These are phyloP conservation scores for Martes flavigula DNA, from an alignment of 2,797 vertebrate genomes.

Conservation along the genomic window DNA sequence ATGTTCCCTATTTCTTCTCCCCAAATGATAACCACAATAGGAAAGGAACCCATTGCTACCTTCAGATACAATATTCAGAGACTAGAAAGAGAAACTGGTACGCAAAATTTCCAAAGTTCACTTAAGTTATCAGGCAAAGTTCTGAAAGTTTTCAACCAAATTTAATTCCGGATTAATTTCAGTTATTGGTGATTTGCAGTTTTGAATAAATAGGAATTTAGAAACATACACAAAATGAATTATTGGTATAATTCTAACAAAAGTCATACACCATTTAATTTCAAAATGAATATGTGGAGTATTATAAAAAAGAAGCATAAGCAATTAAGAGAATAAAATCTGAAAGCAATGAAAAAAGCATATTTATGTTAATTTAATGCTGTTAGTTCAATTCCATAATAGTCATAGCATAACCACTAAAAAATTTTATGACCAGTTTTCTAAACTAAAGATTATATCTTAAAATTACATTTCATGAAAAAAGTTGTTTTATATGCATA, in stretches of 20 bases:
- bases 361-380: constrained; percentile 53
- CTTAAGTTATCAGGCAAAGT: background rate
- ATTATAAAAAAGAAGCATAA: constrained; percentile 6
- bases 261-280: background rate
- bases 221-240: background rate
- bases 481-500: background rate
- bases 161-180: background rate
- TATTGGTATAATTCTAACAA: background rate
- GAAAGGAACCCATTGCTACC: background rate
- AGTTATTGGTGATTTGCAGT: background rate
- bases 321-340: constrained; percentile 38
- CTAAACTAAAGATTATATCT: constrained; percentile 28
- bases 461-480: background rate
- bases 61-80: background rate
- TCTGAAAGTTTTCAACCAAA: background rate
- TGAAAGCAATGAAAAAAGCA: background rate
- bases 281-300: background rate
- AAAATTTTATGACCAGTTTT: constrained; percentile 26
- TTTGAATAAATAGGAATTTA: background rate
- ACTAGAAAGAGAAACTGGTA: background rate
- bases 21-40: background rate
- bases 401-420: background rate
- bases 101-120: background rate
- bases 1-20: background rate
- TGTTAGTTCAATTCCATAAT: constrained; percentile 31